Base-by-base conservation (phyloP, 2,888 invertebrate genomes). In the Athalia circularis region DNA sequence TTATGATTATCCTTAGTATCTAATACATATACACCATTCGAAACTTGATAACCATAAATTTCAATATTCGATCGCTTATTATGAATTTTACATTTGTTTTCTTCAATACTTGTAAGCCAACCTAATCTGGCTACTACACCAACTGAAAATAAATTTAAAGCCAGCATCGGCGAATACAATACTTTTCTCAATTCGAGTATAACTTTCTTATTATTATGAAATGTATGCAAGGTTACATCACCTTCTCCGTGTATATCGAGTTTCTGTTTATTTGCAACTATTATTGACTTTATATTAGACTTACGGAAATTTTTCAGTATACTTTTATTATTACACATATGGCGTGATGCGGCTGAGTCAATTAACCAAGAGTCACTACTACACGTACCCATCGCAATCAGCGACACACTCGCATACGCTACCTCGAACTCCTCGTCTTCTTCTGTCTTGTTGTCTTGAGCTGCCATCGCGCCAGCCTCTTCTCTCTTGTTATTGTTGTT, bases 321-420 rank as follows among this genome's bases (percentile, higher is more conserved):
- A 4, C n/a, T 43, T 11, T 5, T 52, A 15, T 47, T 70, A 57
- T 74, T 75, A 47, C 84, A 83, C 82, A 86, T 85, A 64, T 85
- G 85, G 76, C 79, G 80, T 8, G 84, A 83, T 3, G 85, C 85
- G 7, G 84, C 84, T 4, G 83, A 82, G 79, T 85, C 85, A n/a
- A 85, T 91, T 86, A 84, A 87, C 89, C 86, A 92, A 91, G 75
- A 87, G 84, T 72, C 86, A 13, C 52, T 7, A 29, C 75, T 59
- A 86, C 92, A 92, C 91, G 91, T 80, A 82, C 91, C 4, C 89
- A 91, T 67, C 88, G 91, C 79, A 84, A 88, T 0, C 83, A 87
- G 0, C 88, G 88, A 15, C 13, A 59, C n/a, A 15, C n/a, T n/a
- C n/a, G 59, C 59, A 13, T 59, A 59, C 15, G 59, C 15, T 13